phyloP scores from a whole-genome alignment of 2,113 vertebrate genomes.

The Edolisoma coerulescens region DNA sequence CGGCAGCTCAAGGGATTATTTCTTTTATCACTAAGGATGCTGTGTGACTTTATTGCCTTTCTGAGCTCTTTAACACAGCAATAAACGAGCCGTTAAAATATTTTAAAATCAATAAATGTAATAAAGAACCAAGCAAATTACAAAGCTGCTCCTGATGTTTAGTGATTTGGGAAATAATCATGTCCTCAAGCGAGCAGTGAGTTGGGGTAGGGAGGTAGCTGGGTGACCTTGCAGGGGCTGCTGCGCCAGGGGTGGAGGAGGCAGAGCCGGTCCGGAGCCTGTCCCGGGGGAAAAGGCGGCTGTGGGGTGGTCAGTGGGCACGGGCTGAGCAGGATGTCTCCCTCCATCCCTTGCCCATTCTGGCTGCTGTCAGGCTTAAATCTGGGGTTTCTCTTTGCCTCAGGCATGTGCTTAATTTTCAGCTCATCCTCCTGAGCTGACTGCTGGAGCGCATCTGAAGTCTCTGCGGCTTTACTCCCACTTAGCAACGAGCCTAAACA shows the following conservation, averaged over 20 bases:
- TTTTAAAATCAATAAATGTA: constrained; percentile 60
- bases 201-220: not conserved
- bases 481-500: not conserved
- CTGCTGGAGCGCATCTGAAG: not conserved
- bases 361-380: not conserved
- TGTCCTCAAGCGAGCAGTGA: not conserved
- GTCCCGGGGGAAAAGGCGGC: not conserved
- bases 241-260: rapidly evolving
- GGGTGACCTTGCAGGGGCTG: not conserved
- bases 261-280: rapidly evolving
- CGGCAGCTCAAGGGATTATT: not conserved
- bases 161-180: constrained; percentile 26
- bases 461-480: rapidly evolving
- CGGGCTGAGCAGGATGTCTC: rapidly evolving
- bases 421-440: not conserved
- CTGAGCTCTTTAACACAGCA: constrained; percentile 28
- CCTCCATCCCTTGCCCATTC: not conserved
- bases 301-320: rapidly evolving
- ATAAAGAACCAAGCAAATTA: constrained; percentile 45
- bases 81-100: constrained; percentile 40
- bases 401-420: not conserved
- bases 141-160: not conserved
- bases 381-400: not conserved
- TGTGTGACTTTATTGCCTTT: constrained; percentile 32
- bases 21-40: not conserved